Percentiles rank a stretch among this genome's conserved stretches.
phyloP scores from a whole-genome alignment of 2,113 vertebrate genomes.

The Eurystomus gularis region DNA sequence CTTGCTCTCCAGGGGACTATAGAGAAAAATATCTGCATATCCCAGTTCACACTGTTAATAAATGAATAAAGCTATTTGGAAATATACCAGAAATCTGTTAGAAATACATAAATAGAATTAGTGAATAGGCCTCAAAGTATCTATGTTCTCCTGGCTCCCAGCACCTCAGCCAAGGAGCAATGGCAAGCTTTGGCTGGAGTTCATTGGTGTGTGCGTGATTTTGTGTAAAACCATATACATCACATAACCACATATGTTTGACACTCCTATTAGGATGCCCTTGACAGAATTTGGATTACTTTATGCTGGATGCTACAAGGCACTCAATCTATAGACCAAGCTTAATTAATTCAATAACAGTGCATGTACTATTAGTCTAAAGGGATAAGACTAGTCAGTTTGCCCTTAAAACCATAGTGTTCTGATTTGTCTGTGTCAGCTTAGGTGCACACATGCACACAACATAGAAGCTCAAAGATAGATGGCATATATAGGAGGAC shows the following conservation, averaged over 20 bases:
- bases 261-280: background rate
- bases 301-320: background rate
- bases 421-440: background rate
- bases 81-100: slow-evolving; percentile 15
- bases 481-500: background rate
- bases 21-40: slow-evolving; percentile 1
- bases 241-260: background rate
- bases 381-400: background rate
- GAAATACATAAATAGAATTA: background rate
- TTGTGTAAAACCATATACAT: background rate
- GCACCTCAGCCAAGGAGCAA: background rate
- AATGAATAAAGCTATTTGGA: slow-evolving; percentile 41
- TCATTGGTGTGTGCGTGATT: background rate
- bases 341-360: background rate
- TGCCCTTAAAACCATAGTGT: background rate
- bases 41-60: slow-evolving; percentile 19
- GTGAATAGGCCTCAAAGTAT: background rate
- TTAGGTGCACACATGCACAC: background rate
- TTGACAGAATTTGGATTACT: background rate
- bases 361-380: background rate
- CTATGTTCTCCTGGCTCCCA: background rate
- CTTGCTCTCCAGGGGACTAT: background rate
- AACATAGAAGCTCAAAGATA: background rate
- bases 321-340: background rate
- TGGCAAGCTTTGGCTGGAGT: background rate